Percentiles rank a stretch among this genome's conserved stretches.
These are phyloP conservation scores for Wasmannia auropunctata DNA, from an alignment of 1,140 invertebrate genomes.

Conservation along the genomic window DNA sequence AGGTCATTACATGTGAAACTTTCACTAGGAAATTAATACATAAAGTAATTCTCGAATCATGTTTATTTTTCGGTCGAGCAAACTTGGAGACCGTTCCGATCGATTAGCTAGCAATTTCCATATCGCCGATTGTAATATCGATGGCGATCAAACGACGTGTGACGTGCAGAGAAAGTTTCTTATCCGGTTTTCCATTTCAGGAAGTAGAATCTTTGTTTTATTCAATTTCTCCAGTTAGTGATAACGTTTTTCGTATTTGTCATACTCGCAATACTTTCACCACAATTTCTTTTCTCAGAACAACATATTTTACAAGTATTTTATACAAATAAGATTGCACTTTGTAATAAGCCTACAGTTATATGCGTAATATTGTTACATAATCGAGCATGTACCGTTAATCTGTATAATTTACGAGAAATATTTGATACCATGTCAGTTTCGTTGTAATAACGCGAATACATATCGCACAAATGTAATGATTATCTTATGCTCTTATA, in stretches of 20 bases:
- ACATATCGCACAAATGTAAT: neutral
- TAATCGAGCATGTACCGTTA: neutral
- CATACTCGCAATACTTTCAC: neutral
- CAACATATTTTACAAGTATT: neutral
- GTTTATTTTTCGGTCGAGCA: neutral
- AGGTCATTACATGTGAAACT: neutral
- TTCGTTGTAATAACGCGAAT: neutral
- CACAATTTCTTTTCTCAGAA: neutral
- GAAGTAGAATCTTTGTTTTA: conserved; percentile 8
- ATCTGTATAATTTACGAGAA: neutral
- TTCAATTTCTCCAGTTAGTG: neutral
- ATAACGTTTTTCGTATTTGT: neutral
- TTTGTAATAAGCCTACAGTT: neutral
- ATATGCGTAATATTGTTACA: neutral
- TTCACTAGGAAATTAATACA: neutral
- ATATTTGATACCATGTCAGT: neutral
- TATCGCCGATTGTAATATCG: neutral
- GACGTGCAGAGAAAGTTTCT: conserved; percentile 18
- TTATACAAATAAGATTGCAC: neutral
- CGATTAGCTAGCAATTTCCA: neutral
- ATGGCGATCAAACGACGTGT: neutral
- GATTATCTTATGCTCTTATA: neutral
- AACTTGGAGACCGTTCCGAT: neutral
- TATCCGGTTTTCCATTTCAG: neutral
- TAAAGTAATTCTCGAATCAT: neutral